Evolutionary conservation across 23 tunicate genomes (phyloP).

Genomic region (Trididemnum clinides): DNA sequence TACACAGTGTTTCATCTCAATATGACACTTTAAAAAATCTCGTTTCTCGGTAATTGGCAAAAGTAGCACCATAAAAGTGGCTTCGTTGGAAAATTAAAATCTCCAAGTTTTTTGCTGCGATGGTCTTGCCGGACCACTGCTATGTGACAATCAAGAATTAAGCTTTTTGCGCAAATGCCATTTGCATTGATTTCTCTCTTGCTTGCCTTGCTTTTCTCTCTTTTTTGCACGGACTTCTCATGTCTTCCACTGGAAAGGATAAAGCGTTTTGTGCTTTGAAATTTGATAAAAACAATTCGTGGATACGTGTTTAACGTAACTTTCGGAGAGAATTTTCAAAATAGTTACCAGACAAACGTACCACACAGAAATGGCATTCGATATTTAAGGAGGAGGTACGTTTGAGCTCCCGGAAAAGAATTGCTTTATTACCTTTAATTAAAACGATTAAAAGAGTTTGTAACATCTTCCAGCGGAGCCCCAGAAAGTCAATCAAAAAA

Average conservation of each 20-base stretch:
- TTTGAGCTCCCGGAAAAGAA: not conserved
- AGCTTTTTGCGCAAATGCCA: not conserved
- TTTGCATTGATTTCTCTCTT: not conserved
- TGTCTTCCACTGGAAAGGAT: not conserved
- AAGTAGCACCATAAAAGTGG: not conserved
- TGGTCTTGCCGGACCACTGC: not conserved
- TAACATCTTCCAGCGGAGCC: no score
- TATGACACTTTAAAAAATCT: no score
- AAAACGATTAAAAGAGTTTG: no score
- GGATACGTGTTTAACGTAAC: no score
- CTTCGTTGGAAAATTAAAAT: not conserved
- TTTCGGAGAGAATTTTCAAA: not conserved
- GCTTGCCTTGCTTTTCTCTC: not conserved
- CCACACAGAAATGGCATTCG: not conserved
- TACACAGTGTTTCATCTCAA: no score
- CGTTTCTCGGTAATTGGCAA: no score
- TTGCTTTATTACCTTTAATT: no score
- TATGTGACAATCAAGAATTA: not conserved
- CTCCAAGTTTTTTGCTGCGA: not conserved
- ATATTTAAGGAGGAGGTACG: no score
- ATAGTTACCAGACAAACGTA: no score
- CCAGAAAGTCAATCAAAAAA: no score
- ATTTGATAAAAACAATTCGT: no score
- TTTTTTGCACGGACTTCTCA: not conserved
- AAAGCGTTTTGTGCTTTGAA: no score